A percentile compares a stretch with the other conserved stretches of the same genome.
phyloP scores from a whole-genome alignment of 2,113 vertebrate genomes.

The Loxodonta africana region DNA sequence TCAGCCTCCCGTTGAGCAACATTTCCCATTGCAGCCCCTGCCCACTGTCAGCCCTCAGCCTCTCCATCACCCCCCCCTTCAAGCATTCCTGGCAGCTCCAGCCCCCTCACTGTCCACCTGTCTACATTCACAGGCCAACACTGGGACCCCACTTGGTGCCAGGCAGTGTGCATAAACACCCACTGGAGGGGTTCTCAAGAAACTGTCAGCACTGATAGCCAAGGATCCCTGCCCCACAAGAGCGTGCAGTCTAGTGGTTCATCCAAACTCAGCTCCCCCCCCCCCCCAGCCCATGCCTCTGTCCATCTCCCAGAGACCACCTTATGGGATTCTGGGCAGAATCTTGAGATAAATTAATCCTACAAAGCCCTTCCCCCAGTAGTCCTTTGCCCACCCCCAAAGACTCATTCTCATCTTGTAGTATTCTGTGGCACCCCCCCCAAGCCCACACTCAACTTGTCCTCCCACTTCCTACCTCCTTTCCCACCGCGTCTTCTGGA shows the following conservation, averaged over 20 bases:
- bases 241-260: not conserved
- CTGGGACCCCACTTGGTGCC: not conserved
- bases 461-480: not conserved
- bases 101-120: not conserved
- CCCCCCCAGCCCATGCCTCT: not conserved
- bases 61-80: not conserved
- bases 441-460: not conserved
- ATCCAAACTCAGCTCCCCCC: not conserved
- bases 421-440: not conserved
- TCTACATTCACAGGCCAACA: not conserved
- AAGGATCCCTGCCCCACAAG: not conserved
- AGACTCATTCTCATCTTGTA: not conserved
- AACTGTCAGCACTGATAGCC: not conserved
- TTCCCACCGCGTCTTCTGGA: not conserved
- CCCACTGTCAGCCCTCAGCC: not conserved
- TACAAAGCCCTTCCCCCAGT: not conserved
- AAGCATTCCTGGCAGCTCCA: constrained; percentile 3
- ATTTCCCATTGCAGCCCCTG: constrained; percentile 60
- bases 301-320: not conserved
- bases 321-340: not conserved
- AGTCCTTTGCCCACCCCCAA: not conserved
- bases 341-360: not conserved
- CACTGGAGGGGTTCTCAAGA: not conserved
- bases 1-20: not conserved
- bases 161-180: not conserved